These are phyloP conservation scores for Hydrotaea diabolus DNA, from an alignment of 2,888 invertebrate species.

Conservation along the genomic window DNA sequence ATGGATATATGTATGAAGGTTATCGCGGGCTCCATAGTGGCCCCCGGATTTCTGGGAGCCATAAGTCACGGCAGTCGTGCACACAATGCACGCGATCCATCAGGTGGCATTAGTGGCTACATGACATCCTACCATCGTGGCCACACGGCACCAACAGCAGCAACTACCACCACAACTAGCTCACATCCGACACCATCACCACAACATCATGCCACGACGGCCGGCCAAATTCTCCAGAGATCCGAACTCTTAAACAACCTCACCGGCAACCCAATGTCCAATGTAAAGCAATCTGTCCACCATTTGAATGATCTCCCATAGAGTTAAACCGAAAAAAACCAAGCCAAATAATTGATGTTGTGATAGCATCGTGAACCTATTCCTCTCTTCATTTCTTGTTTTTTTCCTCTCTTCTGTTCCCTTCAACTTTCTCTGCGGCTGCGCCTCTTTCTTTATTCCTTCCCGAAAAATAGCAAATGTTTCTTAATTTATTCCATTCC, in stretches of 20 bases:
- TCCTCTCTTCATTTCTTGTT: slow-evolving; percentile 22
- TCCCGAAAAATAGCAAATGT: background rate
- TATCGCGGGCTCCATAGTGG: slow-evolving; percentile 79
- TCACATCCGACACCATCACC: slow-evolving; percentile 67
- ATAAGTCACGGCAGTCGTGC: slow-evolving; percentile 78
- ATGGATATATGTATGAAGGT: slow-evolving; percentile 73
- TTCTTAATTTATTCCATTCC: slow-evolving; percentile 33
- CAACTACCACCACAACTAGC: slow-evolving; percentile 64
- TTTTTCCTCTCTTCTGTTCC: slow-evolving; percentile 12
- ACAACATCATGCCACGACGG: slow-evolving; percentile 65
- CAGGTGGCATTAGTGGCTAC: slow-evolving; percentile 69
- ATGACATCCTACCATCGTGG: slow-evolving; percentile 54
- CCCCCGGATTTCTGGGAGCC: slow-evolving; percentile 79
- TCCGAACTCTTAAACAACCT: slow-evolving; percentile 71
- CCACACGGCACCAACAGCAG: slow-evolving; percentile 41
- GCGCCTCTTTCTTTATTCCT: background rate
- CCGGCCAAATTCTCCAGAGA: slow-evolving; percentile 68
- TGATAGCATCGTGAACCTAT: slow-evolving; percentile 58
- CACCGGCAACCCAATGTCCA: slow-evolving; percentile 74
- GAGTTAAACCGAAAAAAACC: background rate
- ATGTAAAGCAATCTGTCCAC: slow-evolving; percentile 71
- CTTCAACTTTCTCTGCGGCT: slow-evolving; percentile 3
- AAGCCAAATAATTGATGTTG: slow-evolving; percentile 57
- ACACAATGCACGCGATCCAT: slow-evolving; percentile 73
- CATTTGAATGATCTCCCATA: slow-evolving; percentile 44